Evolutionary conservation across 2,797 vertebrate species (phyloP).

Genomic region (Enoplosus armatus): DNA sequence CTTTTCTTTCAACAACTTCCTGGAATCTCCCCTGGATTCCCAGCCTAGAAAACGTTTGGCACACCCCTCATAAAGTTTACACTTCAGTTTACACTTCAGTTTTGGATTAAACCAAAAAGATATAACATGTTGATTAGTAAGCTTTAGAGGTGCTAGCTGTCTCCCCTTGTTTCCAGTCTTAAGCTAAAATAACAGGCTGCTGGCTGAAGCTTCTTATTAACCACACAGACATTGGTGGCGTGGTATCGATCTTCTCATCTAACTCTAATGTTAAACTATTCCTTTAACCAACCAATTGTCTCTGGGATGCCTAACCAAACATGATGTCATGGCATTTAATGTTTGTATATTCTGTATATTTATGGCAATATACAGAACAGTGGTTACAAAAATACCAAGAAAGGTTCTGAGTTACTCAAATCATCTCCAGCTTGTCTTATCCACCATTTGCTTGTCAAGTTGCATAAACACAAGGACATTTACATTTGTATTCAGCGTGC

Average conservation of each 20-base stretch:
- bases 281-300: not conserved
- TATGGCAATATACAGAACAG: not conserved
- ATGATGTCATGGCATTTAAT: not conserved
- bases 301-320: not conserved
- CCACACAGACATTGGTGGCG: not conserved
- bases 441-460: not conserved
- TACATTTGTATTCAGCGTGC: not conserved
- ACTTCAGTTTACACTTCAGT: no score
- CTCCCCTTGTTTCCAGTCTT: not conserved
- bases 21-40: not conserved
- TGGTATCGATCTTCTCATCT: not conserved
- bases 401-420: not conserved
- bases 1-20: not conserved
- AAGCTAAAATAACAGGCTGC: not conserved
- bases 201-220: not conserved
- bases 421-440: not conserved
- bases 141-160: not conserved
- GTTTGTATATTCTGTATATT: not conserved
- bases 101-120: not conserved
- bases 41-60: not conserved
- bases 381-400: not conserved
- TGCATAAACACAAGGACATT: slow-evolving; percentile 3
- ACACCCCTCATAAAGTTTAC: not conserved
- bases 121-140: not conserved
- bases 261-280: not conserved